Evolutionary conservation across 2,797 vertebrate genomes (phyloP).

Genomic region (Sciurus vulgaris): DNA sequence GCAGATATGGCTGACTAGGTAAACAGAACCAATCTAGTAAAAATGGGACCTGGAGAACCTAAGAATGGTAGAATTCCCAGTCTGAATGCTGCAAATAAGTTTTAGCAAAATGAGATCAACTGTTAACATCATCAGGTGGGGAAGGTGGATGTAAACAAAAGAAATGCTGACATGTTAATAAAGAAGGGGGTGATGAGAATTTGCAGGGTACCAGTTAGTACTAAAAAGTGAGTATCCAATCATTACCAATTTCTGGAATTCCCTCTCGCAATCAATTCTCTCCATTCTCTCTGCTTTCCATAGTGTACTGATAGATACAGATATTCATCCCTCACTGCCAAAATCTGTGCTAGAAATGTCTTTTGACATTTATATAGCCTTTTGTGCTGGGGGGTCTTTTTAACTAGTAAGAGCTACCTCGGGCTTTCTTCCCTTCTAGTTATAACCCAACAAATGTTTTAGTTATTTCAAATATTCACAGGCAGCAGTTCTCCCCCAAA

Average conservation of each 20-base stretch:
- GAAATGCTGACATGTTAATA: slow-evolving; percentile 49
- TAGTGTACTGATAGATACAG: background rate
- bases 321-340: background rate
- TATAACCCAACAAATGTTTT: background rate
- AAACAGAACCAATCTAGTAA: background rate
- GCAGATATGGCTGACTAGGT: background rate
- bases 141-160: slow-evolving; percentile 42
- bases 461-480: background rate
- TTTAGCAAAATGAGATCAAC: slow-evolving; percentile 71
- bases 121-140: slow-evolving; percentile 30
- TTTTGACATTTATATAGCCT: slow-evolving; percentile 15
- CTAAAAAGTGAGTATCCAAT: slow-evolving; percentile 16
- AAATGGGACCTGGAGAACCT: background rate
- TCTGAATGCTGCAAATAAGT: slow-evolving; percentile 37
- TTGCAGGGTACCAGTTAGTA: background rate
- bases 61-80: slow-evolving; percentile 58
- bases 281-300: background rate
- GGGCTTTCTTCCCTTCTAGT: background rate
- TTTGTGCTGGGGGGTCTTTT: background rate
- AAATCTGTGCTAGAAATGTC: slow-evolving; percentile 2
- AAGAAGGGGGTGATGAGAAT: slow-evolving; percentile 2
- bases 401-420: background rate
- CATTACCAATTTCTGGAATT: slow-evolving; percentile 23
- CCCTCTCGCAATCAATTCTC: background rate
- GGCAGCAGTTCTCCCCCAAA: background rate